These are phyloP conservation scores for Schlechtendalia chinensis DNA, from an alignment of 1,140 invertebrate genomes.

Conservation along the genomic window DNA sequence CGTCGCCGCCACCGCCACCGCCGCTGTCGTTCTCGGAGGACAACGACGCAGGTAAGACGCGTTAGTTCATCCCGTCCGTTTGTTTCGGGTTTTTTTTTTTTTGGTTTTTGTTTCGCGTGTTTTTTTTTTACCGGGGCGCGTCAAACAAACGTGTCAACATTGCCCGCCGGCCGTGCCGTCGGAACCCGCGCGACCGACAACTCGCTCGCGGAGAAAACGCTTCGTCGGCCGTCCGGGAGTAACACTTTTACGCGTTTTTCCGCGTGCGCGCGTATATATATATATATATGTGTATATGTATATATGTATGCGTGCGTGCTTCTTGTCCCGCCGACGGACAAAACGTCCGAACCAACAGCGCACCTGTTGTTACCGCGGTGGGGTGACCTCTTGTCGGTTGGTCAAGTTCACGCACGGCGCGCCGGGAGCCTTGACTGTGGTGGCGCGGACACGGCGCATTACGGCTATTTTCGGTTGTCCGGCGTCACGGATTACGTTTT, in stretches of 20 bases:
- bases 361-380: slow-evolving; percentile 13
- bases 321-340: not conserved
- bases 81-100: too few relatives aligned
- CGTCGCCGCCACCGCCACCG: not conserved
- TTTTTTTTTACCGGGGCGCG: too few relatives aligned
- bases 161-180: too few relatives aligned
- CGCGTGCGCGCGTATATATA: not conserved
- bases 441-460: slow-evolving; percentile 12
- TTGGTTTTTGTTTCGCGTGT: too few relatives aligned
- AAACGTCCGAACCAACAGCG: not conserved
- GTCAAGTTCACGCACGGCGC: slow-evolving; percentile 40
- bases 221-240: too few relatives aligned
- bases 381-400: not conserved
- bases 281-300: too few relatives aligned
- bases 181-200: too few relatives aligned
- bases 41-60: slow-evolving; percentile 9
- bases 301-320: too few relatives aligned
- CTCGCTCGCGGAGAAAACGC: too few relatives aligned
- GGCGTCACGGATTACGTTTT: too few relatives aligned
- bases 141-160: too few relatives aligned
- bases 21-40: not conserved
- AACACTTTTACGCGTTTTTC: too few relatives aligned
- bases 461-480: slow-evolving; percentile 36
- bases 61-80: not conserved
- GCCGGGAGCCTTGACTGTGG: slow-evolving; percentile 34